Evolutionary conservation across 2,113 vertebrate species (phyloP).

Genomic region (Sinocyclocheilus maitianheensis): DNA sequence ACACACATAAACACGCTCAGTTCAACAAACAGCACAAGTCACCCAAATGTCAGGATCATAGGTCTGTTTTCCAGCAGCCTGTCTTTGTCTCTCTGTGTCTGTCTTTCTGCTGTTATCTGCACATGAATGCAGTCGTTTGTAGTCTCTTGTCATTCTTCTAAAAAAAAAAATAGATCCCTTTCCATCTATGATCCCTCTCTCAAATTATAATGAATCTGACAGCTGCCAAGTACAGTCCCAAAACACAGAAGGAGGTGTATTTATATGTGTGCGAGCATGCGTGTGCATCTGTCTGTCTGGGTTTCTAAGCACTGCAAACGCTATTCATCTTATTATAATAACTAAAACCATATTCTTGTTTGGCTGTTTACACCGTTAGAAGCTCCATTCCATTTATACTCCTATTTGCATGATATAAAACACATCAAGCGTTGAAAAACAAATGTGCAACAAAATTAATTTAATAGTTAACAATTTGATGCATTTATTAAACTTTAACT

Average conservation of each 20-base stretch:
- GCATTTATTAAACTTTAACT: no score
- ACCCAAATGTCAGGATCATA: background rate
- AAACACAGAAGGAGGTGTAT: slow-evolving; percentile 35
- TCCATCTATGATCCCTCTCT: slow-evolving; percentile 61
- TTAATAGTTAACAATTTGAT: no score
- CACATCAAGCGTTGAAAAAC: no score
- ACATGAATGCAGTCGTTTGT: slow-evolving; percentile 4
- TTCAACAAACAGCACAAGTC: background rate
- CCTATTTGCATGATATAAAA: background rate
- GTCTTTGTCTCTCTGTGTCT: background rate
- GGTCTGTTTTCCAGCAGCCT: background rate
- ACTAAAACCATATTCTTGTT: background rate
- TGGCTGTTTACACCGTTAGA: background rate
- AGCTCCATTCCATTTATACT: background rate
- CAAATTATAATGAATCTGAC: slow-evolving; percentile 71
- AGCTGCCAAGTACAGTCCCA: slow-evolving; percentile 77
- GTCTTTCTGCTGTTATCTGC: background rate
- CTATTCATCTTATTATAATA: background rate
- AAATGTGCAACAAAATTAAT: no score
- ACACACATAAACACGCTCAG: background rate
- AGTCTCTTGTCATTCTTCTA: slow-evolving; percentile 1
- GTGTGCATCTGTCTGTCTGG: background rate
- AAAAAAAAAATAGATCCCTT: slow-evolving; percentile 59
- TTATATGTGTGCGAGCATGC: background rate
- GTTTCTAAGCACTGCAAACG: background rate